Base-by-base conservation (phyloP, 2,888 invertebrate genomes). In the Acholoe squamosa region DNA sequence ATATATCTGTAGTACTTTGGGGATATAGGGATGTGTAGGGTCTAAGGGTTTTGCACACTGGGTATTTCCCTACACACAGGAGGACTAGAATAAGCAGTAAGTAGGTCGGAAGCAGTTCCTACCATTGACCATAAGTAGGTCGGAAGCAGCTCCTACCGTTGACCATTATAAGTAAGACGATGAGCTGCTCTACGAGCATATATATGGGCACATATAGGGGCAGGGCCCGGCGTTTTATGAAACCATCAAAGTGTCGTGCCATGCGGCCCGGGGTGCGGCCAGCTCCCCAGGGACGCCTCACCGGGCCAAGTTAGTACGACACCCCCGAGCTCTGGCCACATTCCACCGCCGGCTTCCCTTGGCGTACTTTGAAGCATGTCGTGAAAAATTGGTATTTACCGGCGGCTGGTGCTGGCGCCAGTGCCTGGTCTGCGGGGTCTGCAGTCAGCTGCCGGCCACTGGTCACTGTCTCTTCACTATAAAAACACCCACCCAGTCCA, bases 381-480 rank as follows among this genome's bases (percentile, higher is more conserved):
- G 43, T 14, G 19, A 34, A 25, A 34, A 80, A 80, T 34, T 80
- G 80, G 80, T 80, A 43, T 80, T 80, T 80, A 43, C 80, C 43
- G 61, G 61, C 61, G 76, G 76, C 28, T 31, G 76, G 76, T 61
- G 61, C 61, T 19, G 61, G 61, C 61, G n/a, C 61, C 61, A 61
- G 61, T n/a, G 61, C 12, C 10, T 19, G 61, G 61, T 19, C 61
- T 19, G 61, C 61, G 61, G 61, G 61, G 61, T 61, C 61, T 12
- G n/a, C 34, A 25, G 80, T 80, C 16, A 80, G 43, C 28, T 25
- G 80, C 43, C 80, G 33, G 80, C 33, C 80, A 34, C 80, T 80
- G 80, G 80, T 33, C 80, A 80, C 76, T 76, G 80, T 71, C 71
- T 71, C 34, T 22, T 43, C 80, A 43, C 80, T 19, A 43, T 80